A percentile compares a stretch with the other conserved stretches of the same genome.
Conservation (phyloP, 2,888 invertebrate species). For the Aplocera efformata region DNA sequence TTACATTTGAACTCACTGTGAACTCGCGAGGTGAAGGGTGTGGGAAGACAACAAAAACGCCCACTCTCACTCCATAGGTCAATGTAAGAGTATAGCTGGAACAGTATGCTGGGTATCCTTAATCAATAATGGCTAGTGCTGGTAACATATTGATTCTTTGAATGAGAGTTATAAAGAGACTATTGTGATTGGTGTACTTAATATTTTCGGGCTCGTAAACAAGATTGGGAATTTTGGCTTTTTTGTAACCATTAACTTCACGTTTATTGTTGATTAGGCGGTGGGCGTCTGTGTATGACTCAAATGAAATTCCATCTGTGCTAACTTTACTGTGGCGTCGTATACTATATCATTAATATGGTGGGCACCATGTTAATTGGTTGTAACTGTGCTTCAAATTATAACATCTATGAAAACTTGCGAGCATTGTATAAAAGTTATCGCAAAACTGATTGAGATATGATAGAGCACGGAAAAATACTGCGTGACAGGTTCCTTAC, state of each 20-base stretch:
- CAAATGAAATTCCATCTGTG: constrained; percentile 31
- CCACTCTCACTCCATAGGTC: constrained; percentile 36
- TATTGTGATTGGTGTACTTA: no score
- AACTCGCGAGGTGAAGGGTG: constrained; percentile 43
- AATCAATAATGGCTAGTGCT: constrained; percentile 38
- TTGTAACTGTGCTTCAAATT: constrained; percentile 1
- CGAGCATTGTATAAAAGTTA: constrained; percentile 21
- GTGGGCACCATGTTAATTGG: constrained; percentile 23
- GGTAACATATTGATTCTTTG: no score
- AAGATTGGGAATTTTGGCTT: no score
- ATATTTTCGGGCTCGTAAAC: no score
- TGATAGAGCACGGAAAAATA: constrained; percentile 58
- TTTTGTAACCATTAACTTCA: no score
- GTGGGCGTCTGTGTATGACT: constrained; percentile 12
- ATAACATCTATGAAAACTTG: constrained; percentile 16
- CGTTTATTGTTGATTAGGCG: neutral
- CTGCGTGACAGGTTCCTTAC: constrained; percentile 32
- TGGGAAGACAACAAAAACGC: constrained; percentile 39
- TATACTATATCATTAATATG: constrained; percentile 11
- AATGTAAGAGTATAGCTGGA: constrained; percentile 20
- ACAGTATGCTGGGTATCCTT: constrained; percentile 22
- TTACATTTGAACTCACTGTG: constrained; percentile 43
- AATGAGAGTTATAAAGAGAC: no score
- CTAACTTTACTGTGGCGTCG: constrained; percentile 29
- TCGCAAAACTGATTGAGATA: constrained; percentile 26